These are phyloP conservation scores for Euclidia mi DNA, from an alignment of 2,888 invertebrate genomes.

Conservation along the genomic window DNA sequence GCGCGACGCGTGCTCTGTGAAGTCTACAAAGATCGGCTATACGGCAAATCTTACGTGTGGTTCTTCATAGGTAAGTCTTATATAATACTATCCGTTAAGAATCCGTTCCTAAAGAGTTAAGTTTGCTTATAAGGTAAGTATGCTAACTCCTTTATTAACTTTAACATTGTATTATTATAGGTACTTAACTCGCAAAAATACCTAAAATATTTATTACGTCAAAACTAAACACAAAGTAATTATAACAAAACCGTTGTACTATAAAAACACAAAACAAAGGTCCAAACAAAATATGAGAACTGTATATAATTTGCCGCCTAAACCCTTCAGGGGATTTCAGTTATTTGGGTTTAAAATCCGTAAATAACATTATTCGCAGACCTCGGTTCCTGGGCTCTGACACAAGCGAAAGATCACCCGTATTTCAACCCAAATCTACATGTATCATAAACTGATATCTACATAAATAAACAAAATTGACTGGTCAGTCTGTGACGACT, in stretches of 20 bases:
- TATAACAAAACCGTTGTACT: constrained; percentile 8
- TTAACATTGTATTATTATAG: too few species aligned
- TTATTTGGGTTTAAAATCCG: constrained; percentile 52
- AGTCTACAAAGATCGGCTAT: constrained; percentile 97
- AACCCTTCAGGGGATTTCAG: constrained; percentile 40
- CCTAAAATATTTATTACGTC: not conserved
- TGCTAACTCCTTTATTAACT: too few species aligned
- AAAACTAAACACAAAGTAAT: constrained; percentile 10
- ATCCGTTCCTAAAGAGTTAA: too few species aligned
- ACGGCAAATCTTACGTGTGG: constrained; percentile 99
- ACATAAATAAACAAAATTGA: too few species aligned
- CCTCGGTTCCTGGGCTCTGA: constrained; percentile 43
- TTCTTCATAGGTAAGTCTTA: constrained; percentile 97
- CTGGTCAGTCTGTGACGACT: too few species aligned
- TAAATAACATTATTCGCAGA: constrained; percentile 62
- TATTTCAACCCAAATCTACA: constrained; percentile 44
- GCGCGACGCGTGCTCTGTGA: constrained; percentile 99
- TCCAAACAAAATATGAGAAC: constrained; percentile 28
- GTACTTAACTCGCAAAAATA: not conserved
- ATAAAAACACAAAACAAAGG: not conserved
- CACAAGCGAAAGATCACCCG: constrained; percentile 62
- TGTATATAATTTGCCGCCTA: constrained; percentile 24
- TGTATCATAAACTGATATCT: too few species aligned
- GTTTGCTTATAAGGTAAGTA: too few species aligned
- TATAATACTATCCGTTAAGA: too few species aligned